These are phyloP conservation scores for Lathronympha strigana DNA, from an alignment of 2,888 invertebrate species.

Conservation along the genomic window DNA sequence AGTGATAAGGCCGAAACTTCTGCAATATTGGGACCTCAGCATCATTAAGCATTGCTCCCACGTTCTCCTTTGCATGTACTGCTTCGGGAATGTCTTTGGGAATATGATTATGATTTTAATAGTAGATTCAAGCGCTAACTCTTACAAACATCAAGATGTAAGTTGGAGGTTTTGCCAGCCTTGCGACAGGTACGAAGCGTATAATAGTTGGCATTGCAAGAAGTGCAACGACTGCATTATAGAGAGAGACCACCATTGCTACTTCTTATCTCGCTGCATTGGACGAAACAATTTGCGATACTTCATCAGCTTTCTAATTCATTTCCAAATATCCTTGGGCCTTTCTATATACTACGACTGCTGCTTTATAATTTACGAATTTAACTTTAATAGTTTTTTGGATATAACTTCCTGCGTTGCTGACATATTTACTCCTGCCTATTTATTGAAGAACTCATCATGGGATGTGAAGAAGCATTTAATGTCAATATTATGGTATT, in stretches of 20 bases:
- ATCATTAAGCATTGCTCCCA: conserved; percentile 3
- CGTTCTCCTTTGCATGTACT: background rate
- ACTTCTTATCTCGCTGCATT: conserved; percentile 92
- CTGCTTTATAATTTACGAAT: conserved; percentile 82
- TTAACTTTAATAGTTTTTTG: conserved; percentile 45
- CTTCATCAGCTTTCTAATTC: conserved; percentile 89
- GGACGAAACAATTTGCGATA: conserved; percentile 92
- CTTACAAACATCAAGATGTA: conserved; percentile 42
- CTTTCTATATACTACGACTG: conserved; percentile 86
- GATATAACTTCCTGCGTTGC: conserved; percentile 1
- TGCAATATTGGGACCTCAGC: conserved; percentile 1
- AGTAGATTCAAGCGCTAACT: background rate
- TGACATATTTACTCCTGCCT: background rate
- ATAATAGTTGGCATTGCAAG: conserved; percentile 93
- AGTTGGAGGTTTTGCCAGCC: conserved; percentile 85
- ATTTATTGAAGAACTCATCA: conserved; percentile 44
- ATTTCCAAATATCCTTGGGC: conserved; percentile 86
- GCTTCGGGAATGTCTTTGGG: conserved; percentile 11
- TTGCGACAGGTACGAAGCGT: conserved; percentile 89
- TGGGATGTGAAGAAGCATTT: conserved; percentile 52
- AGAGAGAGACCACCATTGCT: conserved; percentile 93
- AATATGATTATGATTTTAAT: conserved; percentile 16
- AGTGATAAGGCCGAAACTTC: conserved; percentile 8
- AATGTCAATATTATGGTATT: conserved; percentile 59
- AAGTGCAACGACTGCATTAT: conserved; percentile 91